These are phyloP conservation scores for Plebejus argus DNA, from an alignment of 2,888 invertebrate genomes.

Conservation along the genomic window DNA sequence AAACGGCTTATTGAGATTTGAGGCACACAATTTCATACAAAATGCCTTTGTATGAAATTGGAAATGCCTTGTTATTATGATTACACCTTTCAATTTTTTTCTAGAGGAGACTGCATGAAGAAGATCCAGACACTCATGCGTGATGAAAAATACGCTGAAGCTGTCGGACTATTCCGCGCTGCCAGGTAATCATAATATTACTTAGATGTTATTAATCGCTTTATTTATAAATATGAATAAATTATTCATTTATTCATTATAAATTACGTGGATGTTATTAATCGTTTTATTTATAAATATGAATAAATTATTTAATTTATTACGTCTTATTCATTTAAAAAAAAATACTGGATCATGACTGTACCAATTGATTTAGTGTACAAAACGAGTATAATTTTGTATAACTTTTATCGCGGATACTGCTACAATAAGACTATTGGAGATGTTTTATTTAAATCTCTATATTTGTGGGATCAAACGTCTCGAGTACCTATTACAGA, in stretches of 20 bases:
- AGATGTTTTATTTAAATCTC: not conserved
- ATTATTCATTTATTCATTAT: too few species aligned
- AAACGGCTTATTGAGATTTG: not conserved
- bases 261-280: too few species aligned
- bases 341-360: too few species aligned
- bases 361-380: too few species aligned
- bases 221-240: too few species aligned
- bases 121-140: constrained; percentile 90
- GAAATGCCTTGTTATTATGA: not conserved
- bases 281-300: too few species aligned
- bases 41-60: not conserved
- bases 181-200: constrained; percentile 82
- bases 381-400: too few species aligned
- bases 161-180: constrained; percentile 90
- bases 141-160: constrained; percentile 86
- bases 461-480: not conserved
- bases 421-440: not conserved
- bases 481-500: not conserved
- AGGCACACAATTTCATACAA: not conserved
- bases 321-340: too few species aligned
- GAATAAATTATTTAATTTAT: too few species aligned
- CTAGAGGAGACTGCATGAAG: constrained; percentile 92
- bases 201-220: not conserved
- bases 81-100: constrained; percentile 40
- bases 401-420: too few species aligned